Evolutionary conservation across 1,140 invertebrate genomes (phyloP).

Genomic region (Macrotrachela quadricornifera): DNA sequence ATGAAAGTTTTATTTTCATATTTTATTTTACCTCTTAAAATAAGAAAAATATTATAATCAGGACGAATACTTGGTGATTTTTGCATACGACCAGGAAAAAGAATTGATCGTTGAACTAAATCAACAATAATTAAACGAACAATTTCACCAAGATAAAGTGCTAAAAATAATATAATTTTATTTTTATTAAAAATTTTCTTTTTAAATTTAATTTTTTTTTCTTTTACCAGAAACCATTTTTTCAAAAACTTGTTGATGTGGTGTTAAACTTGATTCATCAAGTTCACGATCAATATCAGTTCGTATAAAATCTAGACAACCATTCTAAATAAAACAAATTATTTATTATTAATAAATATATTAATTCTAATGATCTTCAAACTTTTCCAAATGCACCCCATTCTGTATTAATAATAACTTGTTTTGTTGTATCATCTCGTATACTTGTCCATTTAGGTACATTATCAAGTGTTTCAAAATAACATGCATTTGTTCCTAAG

Average conservation of each 20-base stretch:
- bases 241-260: constrained; percentile 39
- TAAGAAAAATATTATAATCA: too few relatives aligned
- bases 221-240: constrained; percentile 67
- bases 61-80: constrained; percentile 13
- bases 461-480: constrained; percentile 64
- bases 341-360: too few relatives aligned
- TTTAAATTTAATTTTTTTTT: constrained; percentile 7
- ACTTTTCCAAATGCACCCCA: constrained; percentile 29
- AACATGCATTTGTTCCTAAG: constrained; percentile 70
- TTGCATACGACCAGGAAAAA: constrained; percentile 44
- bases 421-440: constrained; percentile 3
- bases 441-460: constrained; percentile 25
- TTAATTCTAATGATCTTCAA: too few relatives aligned
- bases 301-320: constrained; percentile 23
- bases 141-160: constrained; percentile 59
- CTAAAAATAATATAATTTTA: constrained; percentile 18
- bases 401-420: constrained; percentile 40
- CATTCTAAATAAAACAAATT: constrained; percentile 31
- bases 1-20: too few relatives aligned
- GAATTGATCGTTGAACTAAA: constrained; percentile 47
- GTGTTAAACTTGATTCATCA: constrained; percentile 23
- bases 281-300: constrained; percentile 25
- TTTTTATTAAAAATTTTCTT: too few relatives aligned
- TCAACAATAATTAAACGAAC: constrained; percentile 47
- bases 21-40: constrained; percentile 11